These are phyloP conservation scores for Athalia rosae DNA, from an alignment of 2,888 invertebrate species.

Conservation along the genomic window DNA sequence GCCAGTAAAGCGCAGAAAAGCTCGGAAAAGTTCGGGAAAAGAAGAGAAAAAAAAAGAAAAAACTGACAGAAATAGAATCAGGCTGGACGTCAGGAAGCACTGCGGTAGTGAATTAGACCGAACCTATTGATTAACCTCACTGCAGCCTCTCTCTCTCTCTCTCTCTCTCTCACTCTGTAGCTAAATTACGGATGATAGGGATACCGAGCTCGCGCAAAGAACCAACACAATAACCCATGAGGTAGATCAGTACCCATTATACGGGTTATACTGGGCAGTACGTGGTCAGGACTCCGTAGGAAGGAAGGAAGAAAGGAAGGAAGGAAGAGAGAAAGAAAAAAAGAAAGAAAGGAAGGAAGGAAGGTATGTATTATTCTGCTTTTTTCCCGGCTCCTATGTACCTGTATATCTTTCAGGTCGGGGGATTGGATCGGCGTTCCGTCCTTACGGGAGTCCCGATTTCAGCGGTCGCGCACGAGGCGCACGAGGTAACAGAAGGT, in stretches of 20 bases:
- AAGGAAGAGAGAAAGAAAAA: too few species aligned
- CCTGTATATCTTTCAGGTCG: too few species aligned
- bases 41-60: background rate
- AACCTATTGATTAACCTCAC: constrained; percentile 43
- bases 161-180: background rate
- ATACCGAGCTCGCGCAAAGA: constrained; percentile 8
- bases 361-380: too few species aligned
- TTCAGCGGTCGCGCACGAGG: constrained; percentile 1
- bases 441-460: constrained; percentile 29
- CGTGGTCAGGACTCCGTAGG: too few species aligned
- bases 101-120: constrained; percentile 41
- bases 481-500: background rate
- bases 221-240: constrained; percentile 34
- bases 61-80: background rate
- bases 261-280: too few species aligned
- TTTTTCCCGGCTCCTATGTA: too few species aligned
- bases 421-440: background rate
- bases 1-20: too few species aligned
- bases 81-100: constrained; percentile 23
- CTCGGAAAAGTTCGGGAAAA: too few species aligned
- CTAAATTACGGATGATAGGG: constrained; percentile 25
- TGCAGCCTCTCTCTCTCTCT: background rate
- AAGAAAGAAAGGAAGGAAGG: too few species aligned
- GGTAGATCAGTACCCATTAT: constrained; percentile 24
- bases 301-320: too few species aligned